These are phyloP conservation scores for Trichomalopsis sarcophagae DNA, from an alignment of 1,140 invertebrate species.

Conservation along the genomic window DNA sequence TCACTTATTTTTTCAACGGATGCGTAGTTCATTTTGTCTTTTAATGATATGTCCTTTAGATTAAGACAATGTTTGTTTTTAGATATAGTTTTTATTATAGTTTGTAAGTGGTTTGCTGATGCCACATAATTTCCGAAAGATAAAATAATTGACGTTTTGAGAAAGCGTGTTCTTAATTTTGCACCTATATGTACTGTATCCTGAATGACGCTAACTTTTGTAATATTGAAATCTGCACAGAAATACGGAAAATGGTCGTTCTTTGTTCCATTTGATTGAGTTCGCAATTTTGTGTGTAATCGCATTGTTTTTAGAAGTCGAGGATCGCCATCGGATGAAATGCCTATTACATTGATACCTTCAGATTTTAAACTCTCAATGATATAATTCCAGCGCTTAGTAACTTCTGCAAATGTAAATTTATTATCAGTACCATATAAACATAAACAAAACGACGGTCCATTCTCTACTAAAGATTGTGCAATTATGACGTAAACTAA, in stretches of 20 bases:
- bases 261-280: no score
- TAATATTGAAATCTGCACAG: not conserved
- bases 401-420: not conserved
- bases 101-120: constrained; percentile 9
- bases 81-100: constrained; percentile 16
- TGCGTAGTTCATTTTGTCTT: constrained; percentile 53
- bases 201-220: not conserved
- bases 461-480: constrained; percentile 45
- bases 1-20: constrained; percentile 48
- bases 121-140: constrained; percentile 41
- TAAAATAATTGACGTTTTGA: constrained; percentile 38
- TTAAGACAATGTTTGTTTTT: constrained; percentile 51
- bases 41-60: constrained; percentile 45
- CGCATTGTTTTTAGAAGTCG: not conserved
- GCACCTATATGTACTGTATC: constrained; percentile 31
- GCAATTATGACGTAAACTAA: constrained; percentile 53
- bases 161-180: constrained; percentile 31
- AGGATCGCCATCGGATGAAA: constrained; percentile 54
- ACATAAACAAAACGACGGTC: constrained; percentile 50
- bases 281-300: no score
- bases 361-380: constrained; percentile 29
- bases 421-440: constrained; percentile 35
- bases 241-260: not conserved
- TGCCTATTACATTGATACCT: constrained; percentile 52
- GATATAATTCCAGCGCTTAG: constrained; percentile 40